phyloP scores from a whole-genome alignment of 2,797 vertebrate genomes.

The Poecilia gillii region DNA sequence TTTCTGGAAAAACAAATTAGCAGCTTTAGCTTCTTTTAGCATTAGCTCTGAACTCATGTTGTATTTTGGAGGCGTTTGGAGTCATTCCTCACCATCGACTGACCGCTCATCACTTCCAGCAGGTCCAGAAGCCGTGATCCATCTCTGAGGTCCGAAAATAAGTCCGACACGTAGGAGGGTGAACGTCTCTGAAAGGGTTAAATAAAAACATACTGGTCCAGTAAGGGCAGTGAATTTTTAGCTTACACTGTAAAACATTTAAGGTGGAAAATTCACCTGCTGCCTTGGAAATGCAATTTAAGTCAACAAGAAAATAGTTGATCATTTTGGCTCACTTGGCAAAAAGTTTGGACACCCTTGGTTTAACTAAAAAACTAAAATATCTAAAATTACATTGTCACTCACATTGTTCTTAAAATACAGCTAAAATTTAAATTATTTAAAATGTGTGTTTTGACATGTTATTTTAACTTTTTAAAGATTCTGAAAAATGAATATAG shows the following conservation, averaged over 20 bases:
- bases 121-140: constrained; percentile 90
- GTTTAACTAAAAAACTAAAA: no score
- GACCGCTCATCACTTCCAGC: constrained; percentile 90
- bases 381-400: no score
- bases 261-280: no score
- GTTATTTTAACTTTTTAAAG: no score
- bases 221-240: background rate
- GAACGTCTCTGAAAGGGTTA: constrained; percentile 78
- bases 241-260: background rate
- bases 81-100: constrained; percentile 84
- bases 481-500: no score
- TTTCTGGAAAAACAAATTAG: constrained; percentile 72
- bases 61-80: background rate
- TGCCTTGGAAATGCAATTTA: no score
- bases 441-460: no score
- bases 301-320: no score
- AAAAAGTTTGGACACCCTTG: no score
- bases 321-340: no score
- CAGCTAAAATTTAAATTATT: no score
- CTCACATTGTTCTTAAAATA: no score
- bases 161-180: constrained; percentile 83
- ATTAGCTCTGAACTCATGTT: background rate
- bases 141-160: constrained; percentile 88
- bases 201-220: background rate
- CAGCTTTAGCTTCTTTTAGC: background rate